A percentile compares a stretch with the other conserved stretches of the same genome.
Conservation (phyloP, 2,797 vertebrate species). For the Australoheros facetus region DNA sequence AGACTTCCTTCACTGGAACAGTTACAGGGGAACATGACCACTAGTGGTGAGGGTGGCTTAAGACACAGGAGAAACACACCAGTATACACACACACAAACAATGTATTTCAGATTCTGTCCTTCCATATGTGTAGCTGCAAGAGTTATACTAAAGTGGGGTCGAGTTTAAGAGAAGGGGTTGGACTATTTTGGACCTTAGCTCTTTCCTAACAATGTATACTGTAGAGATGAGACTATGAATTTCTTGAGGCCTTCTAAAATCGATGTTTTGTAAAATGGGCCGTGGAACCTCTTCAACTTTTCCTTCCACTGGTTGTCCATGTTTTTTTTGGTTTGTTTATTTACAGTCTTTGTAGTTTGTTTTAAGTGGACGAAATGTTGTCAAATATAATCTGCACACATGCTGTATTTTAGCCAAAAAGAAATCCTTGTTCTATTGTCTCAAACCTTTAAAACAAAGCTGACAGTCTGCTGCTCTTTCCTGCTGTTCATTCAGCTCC, state of each 20-base stretch:
- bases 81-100: slow-evolving; percentile 48
- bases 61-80: slow-evolving; percentile 59
- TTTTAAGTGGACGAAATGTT: slow-evolving; percentile 79
- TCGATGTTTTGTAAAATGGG: slow-evolving; percentile 62
- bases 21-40: slow-evolving; percentile 45
- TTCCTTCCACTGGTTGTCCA: slow-evolving; percentile 37
- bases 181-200: slow-evolving; percentile 46
- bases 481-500: slow-evolving; percentile 34
- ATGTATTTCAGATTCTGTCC: not conserved
- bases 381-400: slow-evolving; percentile 87
- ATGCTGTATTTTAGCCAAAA: slow-evolving; percentile 77
- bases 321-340: not conserved
- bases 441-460: not conserved
- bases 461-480: not conserved
- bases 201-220: slow-evolving; percentile 36
- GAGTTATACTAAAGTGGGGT: not conserved
- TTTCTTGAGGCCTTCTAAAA: slow-evolving; percentile 79
- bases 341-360: slow-evolving; percentile 68
- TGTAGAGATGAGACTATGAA: slow-evolving; percentile 61
- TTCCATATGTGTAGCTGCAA: not conserved
- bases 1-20: slow-evolving; percentile 63
- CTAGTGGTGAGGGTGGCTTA: slow-evolving; percentile 60
- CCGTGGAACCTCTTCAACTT: slow-evolving; percentile 67
- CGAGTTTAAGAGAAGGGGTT: slow-evolving; percentile 12
- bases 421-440: slow-evolving; percentile 31